Conservation (phyloP, 2,797 vertebrate species). For the Ceyx erithaca region DNA sequence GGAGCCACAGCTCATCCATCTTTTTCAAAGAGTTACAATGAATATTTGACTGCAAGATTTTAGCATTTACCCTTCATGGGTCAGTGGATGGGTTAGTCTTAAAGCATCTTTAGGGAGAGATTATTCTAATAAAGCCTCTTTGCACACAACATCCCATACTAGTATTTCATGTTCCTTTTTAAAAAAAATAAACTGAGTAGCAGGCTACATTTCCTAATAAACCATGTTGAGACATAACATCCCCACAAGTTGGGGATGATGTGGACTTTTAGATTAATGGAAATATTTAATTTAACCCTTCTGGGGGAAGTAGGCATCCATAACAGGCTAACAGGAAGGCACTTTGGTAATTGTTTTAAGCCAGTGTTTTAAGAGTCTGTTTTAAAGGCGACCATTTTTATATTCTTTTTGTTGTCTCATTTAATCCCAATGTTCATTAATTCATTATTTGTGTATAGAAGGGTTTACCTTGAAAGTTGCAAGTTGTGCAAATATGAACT, state of each 20-base stretch:
- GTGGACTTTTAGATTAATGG: background rate
- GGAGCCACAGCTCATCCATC: conserved; percentile 62
- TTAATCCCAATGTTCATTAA: conserved; percentile 11
- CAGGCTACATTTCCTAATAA: conserved; percentile 43
- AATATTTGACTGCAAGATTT: conserved; percentile 75
- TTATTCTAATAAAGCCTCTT: conserved; percentile 78
- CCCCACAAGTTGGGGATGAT: conserved; percentile 21
- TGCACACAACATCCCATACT: conserved; percentile 40
- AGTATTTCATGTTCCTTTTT: conserved; percentile 61
- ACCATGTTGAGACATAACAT: conserved; percentile 46
- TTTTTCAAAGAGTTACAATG: conserved; percentile 68
- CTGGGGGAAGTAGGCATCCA: background rate
- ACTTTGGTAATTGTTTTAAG: background rate
- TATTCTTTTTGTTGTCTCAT: background rate
- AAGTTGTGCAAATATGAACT: background rate
- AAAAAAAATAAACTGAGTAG: conserved; percentile 18
- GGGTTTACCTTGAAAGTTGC: background rate
- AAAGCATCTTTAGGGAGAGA: conserved; percentile 77
- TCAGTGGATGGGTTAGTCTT: conserved; percentile 76
- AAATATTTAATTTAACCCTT: background rate
- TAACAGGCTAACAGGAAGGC: background rate
- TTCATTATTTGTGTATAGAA: background rate
- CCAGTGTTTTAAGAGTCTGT: background rate
- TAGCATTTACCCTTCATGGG: conserved; percentile 82
- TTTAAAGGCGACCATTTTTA: background rate